Base-by-base conservation (phyloP, 2,888 invertebrate species). In the Rosalia funebris region DNA sequence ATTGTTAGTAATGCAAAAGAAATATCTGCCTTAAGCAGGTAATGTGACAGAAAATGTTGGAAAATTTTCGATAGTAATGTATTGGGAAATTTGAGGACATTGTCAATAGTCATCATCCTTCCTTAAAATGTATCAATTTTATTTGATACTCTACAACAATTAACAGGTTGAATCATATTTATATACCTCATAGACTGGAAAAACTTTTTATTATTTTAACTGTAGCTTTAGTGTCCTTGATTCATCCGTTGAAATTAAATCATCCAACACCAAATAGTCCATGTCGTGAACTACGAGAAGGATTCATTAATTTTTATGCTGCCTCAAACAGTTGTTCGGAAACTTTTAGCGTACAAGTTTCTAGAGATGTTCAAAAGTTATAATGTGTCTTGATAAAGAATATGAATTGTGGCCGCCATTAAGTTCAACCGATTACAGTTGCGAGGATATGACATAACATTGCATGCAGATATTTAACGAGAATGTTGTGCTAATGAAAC, bases 331-430 rank as follows among this genome's bases (percentile, higher is more conserved):
- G 48, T 48, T 48, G 19, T 48, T 48, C 11, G 11, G 46, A 17
- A 37, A 48, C 12, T 34, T 48, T 48, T 48, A 48, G 32, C 48
- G 48, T 34, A 5, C 7, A 37, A 48, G 36, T 48, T 48, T 48
- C 48, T 17, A 19, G 48, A 48, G 48, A 48, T 48, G 48, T 48
- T 48, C 36, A 12, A 36, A 48, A 48, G 48, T 48, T 48, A 48
- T 48, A 48, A 48, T 48, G 48, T 36, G 34, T 48, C 48, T 36
- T 36, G 48, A 48, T 48, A 36, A 37, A 37, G 34, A 36, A 16
- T 48, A 48, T 48, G 57, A 50, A 50, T 39, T 54, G 46, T 59
- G 25, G 42, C n/a, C 54, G 54, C 42, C 47, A 54, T 54, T 42
- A 44, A 59, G 32, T 41, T 39, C 11, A 44, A 47, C 46, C 46